A percentile compares a stretch with the other conserved stretches of the same genome.
Conservation (phyloP, 2,797 vertebrate genomes). For the Rhinogobio ventralis region DNA sequence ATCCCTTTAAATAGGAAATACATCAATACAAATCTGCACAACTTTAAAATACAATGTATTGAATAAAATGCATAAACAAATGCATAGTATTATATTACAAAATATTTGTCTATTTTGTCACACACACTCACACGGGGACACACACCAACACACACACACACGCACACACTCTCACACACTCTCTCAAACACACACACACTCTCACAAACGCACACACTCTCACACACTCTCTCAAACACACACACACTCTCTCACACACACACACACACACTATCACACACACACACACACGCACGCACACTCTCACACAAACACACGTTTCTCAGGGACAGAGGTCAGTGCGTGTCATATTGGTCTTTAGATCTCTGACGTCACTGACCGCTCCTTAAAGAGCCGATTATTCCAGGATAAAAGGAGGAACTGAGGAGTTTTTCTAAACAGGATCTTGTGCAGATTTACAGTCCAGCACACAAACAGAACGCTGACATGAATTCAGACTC, state of each 20-base stretch:
- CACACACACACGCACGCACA: no score
- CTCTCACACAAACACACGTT: no score
- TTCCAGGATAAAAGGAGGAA: conserved; percentile 79
- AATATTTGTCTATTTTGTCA: neutral
- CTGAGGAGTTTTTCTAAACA: conserved; percentile 57
- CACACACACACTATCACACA: no score
- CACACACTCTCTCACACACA: no score
- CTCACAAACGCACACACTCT: no score
- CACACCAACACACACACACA: no score
- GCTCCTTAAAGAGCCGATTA: conserved; percentile 61
- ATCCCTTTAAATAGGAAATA: neutral
- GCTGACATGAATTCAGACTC: conserved; percentile 65
- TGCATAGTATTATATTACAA: neutral
- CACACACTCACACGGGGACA: no score
- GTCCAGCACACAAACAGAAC: conserved; percentile 69
- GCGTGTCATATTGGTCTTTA: neutral
- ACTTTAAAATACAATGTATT: neutral
- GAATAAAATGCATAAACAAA: neutral
- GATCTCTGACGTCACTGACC: conserved; percentile 55
- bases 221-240: no score
- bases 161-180: no score
- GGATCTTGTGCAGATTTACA: conserved; percentile 70
- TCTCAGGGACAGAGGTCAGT: conserved; percentile 19
- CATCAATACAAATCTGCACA: neutral
- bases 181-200: no score